Evolutionary conservation across 2,797 vertebrate genomes (phyloP), one percentile per base, ranked within the genome.

Genomic region (Echeneis naucrates): DNA sequence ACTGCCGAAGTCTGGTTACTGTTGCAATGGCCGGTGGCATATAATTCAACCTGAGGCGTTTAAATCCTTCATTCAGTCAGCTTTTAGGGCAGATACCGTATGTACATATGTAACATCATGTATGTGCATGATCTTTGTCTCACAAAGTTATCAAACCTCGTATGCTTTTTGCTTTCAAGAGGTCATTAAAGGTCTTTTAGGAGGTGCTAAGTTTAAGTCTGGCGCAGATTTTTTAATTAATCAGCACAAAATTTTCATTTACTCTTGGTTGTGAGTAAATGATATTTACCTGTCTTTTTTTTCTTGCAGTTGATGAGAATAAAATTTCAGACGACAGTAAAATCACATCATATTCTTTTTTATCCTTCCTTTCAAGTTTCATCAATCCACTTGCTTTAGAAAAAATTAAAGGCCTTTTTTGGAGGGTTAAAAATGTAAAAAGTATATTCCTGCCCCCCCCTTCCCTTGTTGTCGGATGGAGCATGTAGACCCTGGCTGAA

Each of bases 161-260:
- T 30, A 33, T 21, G 19, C 26, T 47, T n/a, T n/a, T n/a, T 38
- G 27, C 57, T 68, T 57, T 51, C 51, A 27, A 30, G 19, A n/a
- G 19, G 26, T 62, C 27, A 56, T 2, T 21, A 21, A 52, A 45
- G 52, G n/a, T n/a, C n/a, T n/a, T n/a, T n/a, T n/a, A n/a, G n/a
- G n/a, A n/a, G n/a, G n/a, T n/a, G n/a, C n/a, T n/a, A n/a, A n/a
- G n/a, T n/a, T n/a, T n/a, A n/a, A n/a, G n/a, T 45, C 69, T 21
- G 3, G 61, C 68, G 54, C 63, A 71, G 65, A 65, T 68, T 79
- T n/a, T 74, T 68, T 53, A 84, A 76, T 82, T 68, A 78, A 86
- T 81, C 58, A 72, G 57, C 26, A 23, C 40, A 38, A 47, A 76
- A 77, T 63, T 52, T 48, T 12, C 44, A 44, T 73, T 70, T 48